Evolutionary conservation across 2,113 vertebrate genomes (phyloP).

Genomic region (Toxotes chatareus): DNA sequence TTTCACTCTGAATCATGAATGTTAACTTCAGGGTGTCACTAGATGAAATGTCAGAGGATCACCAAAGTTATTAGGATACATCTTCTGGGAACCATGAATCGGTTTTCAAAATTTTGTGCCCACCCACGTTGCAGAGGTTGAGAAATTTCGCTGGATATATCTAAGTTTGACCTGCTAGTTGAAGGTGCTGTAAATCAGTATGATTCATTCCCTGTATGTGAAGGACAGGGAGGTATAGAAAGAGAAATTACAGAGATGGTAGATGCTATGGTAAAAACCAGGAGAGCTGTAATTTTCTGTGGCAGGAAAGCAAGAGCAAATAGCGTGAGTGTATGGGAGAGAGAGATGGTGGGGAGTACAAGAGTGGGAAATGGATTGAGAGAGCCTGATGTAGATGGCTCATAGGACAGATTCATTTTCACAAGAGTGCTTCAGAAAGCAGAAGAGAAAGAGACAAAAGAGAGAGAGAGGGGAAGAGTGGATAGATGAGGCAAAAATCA

Average conservation of each 20-base stretch:
- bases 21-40: too few species aligned
- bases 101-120: too few species aligned
- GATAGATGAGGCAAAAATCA: constrained; percentile 22
- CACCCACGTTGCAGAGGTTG: not conserved
- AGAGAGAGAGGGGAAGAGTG: constrained; percentile 7
- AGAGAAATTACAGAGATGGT: constrained; percentile 24
- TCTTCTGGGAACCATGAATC: too few species aligned
- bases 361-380: constrained; percentile 58
- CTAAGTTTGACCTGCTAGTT: not conserved
- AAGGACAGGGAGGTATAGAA: constrained; percentile 13
- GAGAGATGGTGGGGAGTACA: constrained; percentile 2
- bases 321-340: not conserved
- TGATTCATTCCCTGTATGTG: not conserved
- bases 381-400: constrained; percentile 59
- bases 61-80: too few species aligned
- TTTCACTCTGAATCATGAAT: too few species aligned
- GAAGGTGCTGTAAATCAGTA: not conserved
- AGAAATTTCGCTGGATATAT: not conserved
- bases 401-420: constrained; percentile 53
- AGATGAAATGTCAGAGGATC: too few species aligned
- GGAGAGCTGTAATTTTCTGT: constrained; percentile 53
- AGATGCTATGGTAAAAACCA: constrained; percentile 20
- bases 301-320: constrained; percentile 36
- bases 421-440: constrained; percentile 59
- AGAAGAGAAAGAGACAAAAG: constrained; percentile 16